These are phyloP conservation scores for Odontocolon sp. DNA, from an alignment of 2,888 invertebrate genomes.

Conservation along the genomic window DNA sequence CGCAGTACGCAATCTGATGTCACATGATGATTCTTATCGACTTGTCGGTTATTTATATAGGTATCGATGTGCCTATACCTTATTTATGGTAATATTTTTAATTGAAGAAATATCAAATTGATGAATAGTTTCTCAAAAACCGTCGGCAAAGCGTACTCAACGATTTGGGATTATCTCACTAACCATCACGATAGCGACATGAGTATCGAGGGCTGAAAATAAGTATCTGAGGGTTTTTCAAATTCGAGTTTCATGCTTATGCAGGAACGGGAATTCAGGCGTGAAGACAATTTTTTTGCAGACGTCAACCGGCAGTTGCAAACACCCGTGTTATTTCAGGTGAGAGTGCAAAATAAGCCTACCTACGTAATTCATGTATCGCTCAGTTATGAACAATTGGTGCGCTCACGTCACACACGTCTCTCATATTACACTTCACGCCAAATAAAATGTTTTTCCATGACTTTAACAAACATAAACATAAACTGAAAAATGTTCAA, in stretches of 20 bases:
- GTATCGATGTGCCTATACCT: no score
- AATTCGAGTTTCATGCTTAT: neutral
- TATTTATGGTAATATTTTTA: no score
- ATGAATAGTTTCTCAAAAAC: no score
- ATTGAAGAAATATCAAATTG: no score
- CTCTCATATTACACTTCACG: neutral
- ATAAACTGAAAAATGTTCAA: neutral
- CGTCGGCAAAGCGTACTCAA: no score
- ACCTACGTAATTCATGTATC: conserved; percentile 17
- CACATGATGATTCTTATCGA: no score
- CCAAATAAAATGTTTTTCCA: conserved; percentile 2
- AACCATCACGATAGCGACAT: no score
- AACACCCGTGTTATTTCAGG: conserved; percentile 38
- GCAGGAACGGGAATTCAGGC: neutral
- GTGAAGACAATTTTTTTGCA: neutral
- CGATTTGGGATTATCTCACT: no score
- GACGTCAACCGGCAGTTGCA: neutral
- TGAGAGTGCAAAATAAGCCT: conserved; percentile 4
- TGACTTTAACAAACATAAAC: conserved; percentile 30
- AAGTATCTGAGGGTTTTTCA: no score
- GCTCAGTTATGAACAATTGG: conserved; percentile 17
- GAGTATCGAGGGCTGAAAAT: no score
- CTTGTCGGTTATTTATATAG: no score
- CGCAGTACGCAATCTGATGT: no score
- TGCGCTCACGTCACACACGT: conserved; percentile 12